Conservation (phyloP, 2,888 invertebrate genomes). For the Scaptomyza parva region DNA sequence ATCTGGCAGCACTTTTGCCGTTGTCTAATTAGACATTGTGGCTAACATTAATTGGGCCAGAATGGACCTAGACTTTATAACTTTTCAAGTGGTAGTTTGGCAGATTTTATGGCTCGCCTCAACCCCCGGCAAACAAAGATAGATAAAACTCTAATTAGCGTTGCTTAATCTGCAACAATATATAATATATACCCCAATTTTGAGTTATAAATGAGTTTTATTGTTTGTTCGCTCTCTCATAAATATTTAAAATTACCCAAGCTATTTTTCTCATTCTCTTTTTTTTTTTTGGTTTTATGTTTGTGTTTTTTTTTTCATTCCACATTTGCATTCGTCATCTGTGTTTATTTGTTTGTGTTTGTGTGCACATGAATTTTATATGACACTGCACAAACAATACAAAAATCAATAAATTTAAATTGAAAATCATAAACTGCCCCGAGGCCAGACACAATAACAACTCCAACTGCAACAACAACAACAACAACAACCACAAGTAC, state of each 20-base stretch:
- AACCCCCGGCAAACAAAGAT: neutral
- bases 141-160: conserved; percentile 64
- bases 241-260: conserved; percentile 62
- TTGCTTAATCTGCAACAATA: conserved; percentile 47
- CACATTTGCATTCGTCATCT: conserved; percentile 69
- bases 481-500: neutral
- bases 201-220: conserved; percentile 1
- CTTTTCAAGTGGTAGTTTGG: conserved; percentile 48
- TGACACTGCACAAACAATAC: conserved; percentile 42
- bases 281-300: conserved; percentile 15
- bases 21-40: conserved; percentile 76
- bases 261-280: conserved; percentile 51
- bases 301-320: conserved; percentile 2
- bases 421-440: conserved; percentile 60
- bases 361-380: conserved; percentile 56
- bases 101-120: conserved; percentile 44
- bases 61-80: conserved; percentile 66
- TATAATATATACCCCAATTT: neutral
- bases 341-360: conserved; percentile 15
- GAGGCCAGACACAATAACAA: conserved; percentile 4
- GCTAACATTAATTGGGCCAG: conserved; percentile 70
- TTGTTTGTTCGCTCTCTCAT: conserved; percentile 12
- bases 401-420: conserved; percentile 77
- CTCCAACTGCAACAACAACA: too few species aligned
- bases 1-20: conserved; percentile 60